Evolutionary conservation across 2,888 invertebrate genomes (phyloP), one percentile per base, ranked within the genome.

Genomic region (Torymus auratus): DNA sequence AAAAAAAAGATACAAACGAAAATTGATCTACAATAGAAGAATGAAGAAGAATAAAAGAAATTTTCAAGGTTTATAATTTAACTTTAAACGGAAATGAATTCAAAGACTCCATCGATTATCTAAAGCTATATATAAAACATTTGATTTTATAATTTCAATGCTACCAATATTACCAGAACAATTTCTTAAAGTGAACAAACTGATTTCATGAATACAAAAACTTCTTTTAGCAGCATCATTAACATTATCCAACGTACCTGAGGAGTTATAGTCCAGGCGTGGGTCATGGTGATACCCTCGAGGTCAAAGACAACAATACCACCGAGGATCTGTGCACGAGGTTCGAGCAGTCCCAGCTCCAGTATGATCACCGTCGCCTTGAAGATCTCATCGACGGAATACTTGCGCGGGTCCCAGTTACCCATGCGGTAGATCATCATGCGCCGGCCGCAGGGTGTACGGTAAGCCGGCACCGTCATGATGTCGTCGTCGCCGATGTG

Each of bases 251-350:
- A 14, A 74, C 56, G 11, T 83, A 89, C 91, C 85, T 88, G 92
- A 0, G 96, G 96, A 7, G 96, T 95, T 82, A 96, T 91, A 84
- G 95, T 93, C 93, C 95, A 94, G 0, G 94, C 94, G 82, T 96
- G 96, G 82, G 94, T 93, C 83, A 95, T 92, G 0, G 94, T 93
- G 67, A 96, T 92, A 77, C 94, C 94, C 81, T 94, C 93, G 55
- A 96, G 91, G 89, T 96, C 96, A 84, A 96, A 96, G 77, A 96
- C 92, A 11, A 94, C 95, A 5, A 95, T 92, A 0, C 96, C 96
- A 0, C 96, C 96, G 28, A 95, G 91, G 78, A 96, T 94, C 90
- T 96, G 96, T 0, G 94, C 94, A 11, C 94, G 91, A 7, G 94
- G 95, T 87, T 96, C 96, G 85, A 96, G 87, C 74, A 95, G 92